Base-by-base conservation (phyloP, 2,888 invertebrate genomes). In the Acleris laterana region DNA sequence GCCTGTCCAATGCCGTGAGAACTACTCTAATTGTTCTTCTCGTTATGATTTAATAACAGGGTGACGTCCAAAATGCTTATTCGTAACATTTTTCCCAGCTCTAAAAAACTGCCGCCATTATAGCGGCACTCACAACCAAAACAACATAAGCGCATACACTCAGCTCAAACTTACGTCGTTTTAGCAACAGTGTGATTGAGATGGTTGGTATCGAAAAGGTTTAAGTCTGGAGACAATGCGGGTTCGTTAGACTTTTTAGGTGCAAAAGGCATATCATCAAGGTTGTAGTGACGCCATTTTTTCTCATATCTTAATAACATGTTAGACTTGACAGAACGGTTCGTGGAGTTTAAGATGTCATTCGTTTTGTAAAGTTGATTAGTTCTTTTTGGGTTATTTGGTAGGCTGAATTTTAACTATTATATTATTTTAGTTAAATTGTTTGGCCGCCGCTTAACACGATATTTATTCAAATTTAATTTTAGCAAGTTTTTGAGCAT, bases 21-120 rank as follows among this genome's bases (percentile, higher is more conserved):
- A 63, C 56, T 60, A 62, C 62, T 69, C 62, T 63, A 44, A 62
- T 59, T 72, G 78, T 76, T 73, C 77, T 72, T 77, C 79, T 78
- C 73, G 76, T 80, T 83, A 79, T 79, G 82, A 83, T 85, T 87
- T 90, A 90, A 90, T 90, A 83, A 88, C 77, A 87, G 86, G 84
- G 87, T 77, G 81, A 82, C 81, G 82, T 74, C 70, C 78, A 71
- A 79, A 83, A 85, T 82, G 78, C 74, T 83, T 81, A 85, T 84
- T 83, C 75, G 73, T 66, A 71, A 72, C 73, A 74, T 77, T 77
- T 80, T 81, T 77, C 77, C 76, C 76, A 77, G 63, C 63, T 62
- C 62, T 61, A 62, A 66, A 64, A 85, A 87, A 84, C 72, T 38
- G 70, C 78, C 75, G 73, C 77, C 78, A 84, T 87, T 86, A 85